Percentiles rank a stretch among this genome's conserved stretches.
Conservation (phyloP, 2,888 invertebrate genomes). For the Pseudoips prasinana region DNA sequence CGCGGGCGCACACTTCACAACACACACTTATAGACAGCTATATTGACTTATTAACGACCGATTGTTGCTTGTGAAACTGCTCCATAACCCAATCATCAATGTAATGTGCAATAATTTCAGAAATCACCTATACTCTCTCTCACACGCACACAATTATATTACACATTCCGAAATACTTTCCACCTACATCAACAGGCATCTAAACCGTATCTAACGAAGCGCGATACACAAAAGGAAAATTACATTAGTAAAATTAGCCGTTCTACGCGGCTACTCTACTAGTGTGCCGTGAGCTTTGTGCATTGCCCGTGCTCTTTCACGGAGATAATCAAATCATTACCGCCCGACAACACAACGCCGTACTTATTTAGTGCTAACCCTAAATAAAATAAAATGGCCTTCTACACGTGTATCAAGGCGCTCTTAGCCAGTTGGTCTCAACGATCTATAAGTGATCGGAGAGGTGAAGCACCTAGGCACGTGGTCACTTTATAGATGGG, state of each 20-base stretch:
- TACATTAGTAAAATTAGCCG: slow-evolving; percentile 21
- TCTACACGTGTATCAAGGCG: slow-evolving; percentile 26
- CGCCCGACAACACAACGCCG: slow-evolving; percentile 51
- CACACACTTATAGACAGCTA: slow-evolving; percentile 29
- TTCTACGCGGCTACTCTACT: slow-evolving; percentile 17
- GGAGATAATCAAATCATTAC: slow-evolving; percentile 70
- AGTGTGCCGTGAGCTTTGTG: slow-evolving; percentile 46
- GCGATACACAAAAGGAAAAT: slow-evolving; percentile 23
- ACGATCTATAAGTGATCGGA: too few relatives aligned
- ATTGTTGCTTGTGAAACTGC: slow-evolving; percentile 21
- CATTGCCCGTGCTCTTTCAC: slow-evolving; percentile 60
- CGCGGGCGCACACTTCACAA: slow-evolving; percentile 27
- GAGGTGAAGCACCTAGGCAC: too few relatives aligned
- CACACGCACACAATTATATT: too few relatives aligned
- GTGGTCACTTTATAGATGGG: too few relatives aligned
- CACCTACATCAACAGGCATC: slow-evolving; percentile 11
- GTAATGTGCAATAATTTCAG: slow-evolving; percentile 23
- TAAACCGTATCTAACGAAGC: slow-evolving; percentile 13
- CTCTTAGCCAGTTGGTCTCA: too few relatives aligned
- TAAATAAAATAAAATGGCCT: slow-evolving; percentile 36
- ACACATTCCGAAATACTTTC: slow-evolving; percentile 16
- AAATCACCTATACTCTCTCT: slow-evolving; percentile 11
- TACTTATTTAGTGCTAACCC: slow-evolving; percentile 57
- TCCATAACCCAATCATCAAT: slow-evolving; percentile 17
- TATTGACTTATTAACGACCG: slow-evolving; percentile 27